A percentile compares a stretch with the other conserved stretches of the same genome.
Evolutionary conservation across 2,797 vertebrate genomes (phyloP).

Genomic region (Enteromius anoplus): DNA sequence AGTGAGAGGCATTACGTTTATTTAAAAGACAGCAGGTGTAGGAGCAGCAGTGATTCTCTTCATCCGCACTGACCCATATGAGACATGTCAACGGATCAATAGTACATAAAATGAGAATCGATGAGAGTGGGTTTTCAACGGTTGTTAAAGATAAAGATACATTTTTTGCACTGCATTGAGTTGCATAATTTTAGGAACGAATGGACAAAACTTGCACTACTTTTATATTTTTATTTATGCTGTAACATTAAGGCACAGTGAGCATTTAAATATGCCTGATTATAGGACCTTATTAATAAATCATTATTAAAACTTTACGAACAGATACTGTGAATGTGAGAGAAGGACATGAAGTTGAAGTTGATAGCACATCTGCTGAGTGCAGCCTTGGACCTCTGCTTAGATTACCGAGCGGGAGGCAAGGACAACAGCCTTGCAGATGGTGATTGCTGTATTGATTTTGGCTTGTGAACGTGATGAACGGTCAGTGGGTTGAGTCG

Average conservation of each 20-base stretch:
- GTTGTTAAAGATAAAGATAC: constrained; percentile 16
- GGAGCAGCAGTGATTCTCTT: neutral
- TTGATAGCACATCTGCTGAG: constrained; percentile 49
- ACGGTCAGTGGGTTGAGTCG: constrained; percentile 25
- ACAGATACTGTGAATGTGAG: neutral
- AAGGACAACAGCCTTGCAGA: constrained; percentile 55
- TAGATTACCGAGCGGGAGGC: constrained; percentile 45
- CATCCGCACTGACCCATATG: neutral
- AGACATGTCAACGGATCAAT: neutral
- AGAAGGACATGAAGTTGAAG: neutral
- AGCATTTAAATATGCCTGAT: neutral
- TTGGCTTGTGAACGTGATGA: constrained; percentile 52
- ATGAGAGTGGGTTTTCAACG: constrained; percentile 1
- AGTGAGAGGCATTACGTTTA: neutral
- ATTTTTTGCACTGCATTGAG: neutral
- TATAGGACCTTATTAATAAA: neutral
- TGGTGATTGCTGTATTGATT: constrained; percentile 57
- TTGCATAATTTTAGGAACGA: neutral
- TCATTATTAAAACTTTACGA: neutral
- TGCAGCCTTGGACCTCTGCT: constrained; percentile 32
- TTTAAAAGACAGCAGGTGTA: neutral
- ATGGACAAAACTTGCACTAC: neutral
- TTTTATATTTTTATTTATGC: neutral
- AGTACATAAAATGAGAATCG: neutral
- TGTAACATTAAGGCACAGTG: neutral